Evolutionary conservation across 1,140 invertebrate genomes (phyloP).

Genomic region (Rhizoglyphus robini): DNA sequence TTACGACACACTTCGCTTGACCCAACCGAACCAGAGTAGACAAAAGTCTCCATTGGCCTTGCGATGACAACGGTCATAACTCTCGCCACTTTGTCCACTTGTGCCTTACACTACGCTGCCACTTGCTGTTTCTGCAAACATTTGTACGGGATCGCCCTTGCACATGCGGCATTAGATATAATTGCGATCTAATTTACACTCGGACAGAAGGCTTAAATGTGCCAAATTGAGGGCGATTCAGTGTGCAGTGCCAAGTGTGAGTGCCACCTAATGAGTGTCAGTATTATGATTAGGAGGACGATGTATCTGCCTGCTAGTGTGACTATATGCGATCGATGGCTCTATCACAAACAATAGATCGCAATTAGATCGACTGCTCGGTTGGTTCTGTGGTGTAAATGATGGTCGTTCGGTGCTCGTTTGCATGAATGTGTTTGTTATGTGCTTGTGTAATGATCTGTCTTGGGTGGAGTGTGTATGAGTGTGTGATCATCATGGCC

Average conservation of each 20-base stretch:
- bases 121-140: too few relatives aligned
- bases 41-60: too few relatives aligned
- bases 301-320: too few relatives aligned
- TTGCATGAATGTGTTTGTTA: not conserved
- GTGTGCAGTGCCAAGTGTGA: too few relatives aligned
- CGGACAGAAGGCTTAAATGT: too few relatives aligned
- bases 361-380: conserved; percentile 2
- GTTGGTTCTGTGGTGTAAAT: not conserved
- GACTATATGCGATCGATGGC: too few relatives aligned
- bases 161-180: not conserved
- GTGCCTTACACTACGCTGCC: not conserved
- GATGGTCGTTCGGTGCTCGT: too few relatives aligned
- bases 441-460: not conserved
- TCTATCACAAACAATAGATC: conserved; percentile 9
- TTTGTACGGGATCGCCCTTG: not conserved
- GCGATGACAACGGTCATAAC: not conserved
- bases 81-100: not conserved
- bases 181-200: too few relatives aligned
- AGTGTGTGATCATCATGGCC: too few relatives aligned
- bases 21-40: not conserved
- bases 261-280: too few relatives aligned
- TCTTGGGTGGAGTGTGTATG: conserved; percentile 2
- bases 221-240: too few relatives aligned
- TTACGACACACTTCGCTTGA: conserved; percentile 12
- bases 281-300: too few relatives aligned